Percentiles rank a stretch among this genome's conserved stretches.
phyloP scores from a whole-genome alignment of 1,140 invertebrate genomes.

The Melipona quadrifasciata region DNA sequence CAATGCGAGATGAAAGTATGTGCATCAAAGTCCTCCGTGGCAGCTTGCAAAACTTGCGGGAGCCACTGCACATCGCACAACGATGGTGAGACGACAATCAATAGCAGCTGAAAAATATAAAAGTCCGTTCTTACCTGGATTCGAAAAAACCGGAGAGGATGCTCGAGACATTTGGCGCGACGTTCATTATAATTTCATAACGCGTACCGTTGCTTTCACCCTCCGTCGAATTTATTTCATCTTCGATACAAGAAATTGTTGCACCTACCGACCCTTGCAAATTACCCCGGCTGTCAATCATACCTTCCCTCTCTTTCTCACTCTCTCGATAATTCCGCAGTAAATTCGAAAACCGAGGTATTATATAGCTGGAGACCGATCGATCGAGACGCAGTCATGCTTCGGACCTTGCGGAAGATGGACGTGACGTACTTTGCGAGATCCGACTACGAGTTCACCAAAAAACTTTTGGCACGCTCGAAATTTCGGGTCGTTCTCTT shows the following conservation, averaged over 20 bases:
- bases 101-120: background rate
- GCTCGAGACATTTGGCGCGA: background rate
- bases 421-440: too few relatives aligned
- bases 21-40: background rate
- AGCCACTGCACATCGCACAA: background rate
- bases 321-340: background rate
- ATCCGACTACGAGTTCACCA: background rate
- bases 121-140: background rate
- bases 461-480: background rate
- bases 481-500: background rate
- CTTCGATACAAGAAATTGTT: background rate
- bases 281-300: constrained; percentile 1
- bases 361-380: background rate
- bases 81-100: background rate
- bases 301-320: background rate
- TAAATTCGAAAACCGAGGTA: too few relatives aligned
- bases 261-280: background rate
- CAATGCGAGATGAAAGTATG: too few relatives aligned
- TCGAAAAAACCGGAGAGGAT: too few relatives aligned
- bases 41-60: background rate
- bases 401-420: background rate
- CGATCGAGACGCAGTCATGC: background rate
- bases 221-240: background rate
- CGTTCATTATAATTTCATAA: background rate
- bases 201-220: background rate